Evolutionary conservation across 2,113 vertebrate species (phyloP), one percentile per base, ranked within the genome.

Genomic region (Sula dactylatra): DNA sequence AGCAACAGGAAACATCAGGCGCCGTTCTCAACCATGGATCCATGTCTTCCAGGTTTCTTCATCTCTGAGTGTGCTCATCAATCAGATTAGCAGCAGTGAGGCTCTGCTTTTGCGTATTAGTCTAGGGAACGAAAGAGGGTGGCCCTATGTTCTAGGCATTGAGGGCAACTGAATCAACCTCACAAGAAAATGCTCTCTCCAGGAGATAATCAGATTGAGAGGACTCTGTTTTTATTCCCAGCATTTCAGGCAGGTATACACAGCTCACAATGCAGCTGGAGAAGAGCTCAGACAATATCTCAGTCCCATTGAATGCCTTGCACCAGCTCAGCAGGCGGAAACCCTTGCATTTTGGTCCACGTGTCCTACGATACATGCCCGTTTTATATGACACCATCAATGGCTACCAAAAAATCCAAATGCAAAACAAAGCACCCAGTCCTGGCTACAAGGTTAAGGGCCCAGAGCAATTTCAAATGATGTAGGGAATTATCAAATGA

Each of bases 281-380:
- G n/a, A 83, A 47, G 11, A 78, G 76, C 65, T 67, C 58, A 50
- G 86, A 36, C 20, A 36, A 9, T 36, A 16, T 19, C n/a, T 44
- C 42, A 5, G 19, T 74, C 62, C 16, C 34, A 32, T 36, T 24
- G 1, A 71, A 58, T 0, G 0, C 61, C 19, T 25, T 34, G n/a
- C 21, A 44, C 64, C 58, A 71, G 36, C 54, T 3, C 5, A 59
- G 49, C 64, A 85, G 70, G 36, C 4, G 16, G 59, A 84, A 64
- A 74, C 40, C 34, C 55, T 82, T 40, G 40, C 6, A 10, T 44
- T 90, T 73, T 29, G 15, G 58, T n/a, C 59, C 36, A 44, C 0
- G 1, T 49, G 44, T 49, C 69, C 59, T 36, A 24, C 1, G 0
- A 24, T 9, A 61, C 0, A 0, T 56, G 62, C 36, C 21, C 3